Evolutionary conservation across 2,113 vertebrate species (phyloP).

Genomic region (Gadus chalcogrammus): DNA sequence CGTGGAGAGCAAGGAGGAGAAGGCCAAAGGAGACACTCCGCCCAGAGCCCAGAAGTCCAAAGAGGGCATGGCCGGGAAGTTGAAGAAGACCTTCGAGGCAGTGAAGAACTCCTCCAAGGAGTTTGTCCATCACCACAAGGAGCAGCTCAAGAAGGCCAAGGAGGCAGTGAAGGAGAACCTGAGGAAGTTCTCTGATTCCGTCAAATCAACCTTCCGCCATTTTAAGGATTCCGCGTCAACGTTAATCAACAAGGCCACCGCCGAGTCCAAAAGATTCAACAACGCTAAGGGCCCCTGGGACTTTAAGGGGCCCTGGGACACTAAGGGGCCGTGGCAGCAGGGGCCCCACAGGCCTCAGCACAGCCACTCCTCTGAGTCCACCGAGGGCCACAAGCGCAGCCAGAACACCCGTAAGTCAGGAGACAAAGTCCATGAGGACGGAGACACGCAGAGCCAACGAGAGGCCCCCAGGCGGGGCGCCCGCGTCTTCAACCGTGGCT

Average conservation of each 20-base stretch:
- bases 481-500: constrained; percentile 83
- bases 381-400: constrained; percentile 52
- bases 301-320: not conserved
- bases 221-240: constrained; percentile 88
- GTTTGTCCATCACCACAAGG: constrained; percentile 96
- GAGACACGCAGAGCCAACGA: constrained; percentile 40
- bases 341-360: constrained; percentile 54
- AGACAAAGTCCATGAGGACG: constrained; percentile 39
- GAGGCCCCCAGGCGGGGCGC: constrained; percentile 74
- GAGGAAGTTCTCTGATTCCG: constrained; percentile 94
- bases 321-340: constrained; percentile 58
- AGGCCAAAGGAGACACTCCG: constrained; percentile 72
- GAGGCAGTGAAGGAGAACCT: constrained; percentile 96
- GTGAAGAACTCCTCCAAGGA: constrained; percentile 98
- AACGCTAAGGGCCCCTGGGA: constrained; percentile 10
- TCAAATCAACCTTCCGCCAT: constrained; percentile 90
- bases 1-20: constrained; percentile 83
- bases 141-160: constrained; percentile 97
- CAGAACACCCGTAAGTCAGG: constrained; percentile 63
- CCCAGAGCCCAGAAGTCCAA: constrained; percentile 76
- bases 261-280: constrained; percentile 46
- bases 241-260: constrained; percentile 81
- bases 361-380: constrained; percentile 50
- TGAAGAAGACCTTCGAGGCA: constrained; percentile 92
- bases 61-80: constrained; percentile 80